These are phyloP conservation scores for Hozukius guyotensis DNA, from an alignment of 2,797 vertebrate genomes.

Conservation along the genomic window DNA sequence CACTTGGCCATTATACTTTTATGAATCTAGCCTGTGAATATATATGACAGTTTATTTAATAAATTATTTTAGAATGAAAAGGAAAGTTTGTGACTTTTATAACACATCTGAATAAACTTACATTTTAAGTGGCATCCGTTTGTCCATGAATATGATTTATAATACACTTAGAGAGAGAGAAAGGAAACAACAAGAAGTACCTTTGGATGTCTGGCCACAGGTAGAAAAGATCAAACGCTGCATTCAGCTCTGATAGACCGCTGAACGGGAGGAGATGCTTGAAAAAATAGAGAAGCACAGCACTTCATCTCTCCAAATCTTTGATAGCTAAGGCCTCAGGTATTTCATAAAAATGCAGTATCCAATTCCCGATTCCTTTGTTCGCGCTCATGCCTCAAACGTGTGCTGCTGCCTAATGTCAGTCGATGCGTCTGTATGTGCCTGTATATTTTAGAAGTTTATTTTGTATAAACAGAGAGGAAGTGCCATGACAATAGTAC, in stretches of 20 bases:
- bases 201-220: constrained; percentile 54
- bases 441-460: constrained; percentile 20
- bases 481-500: constrained; percentile 55
- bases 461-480: constrained; percentile 69
- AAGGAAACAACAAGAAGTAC: constrained; percentile 42
- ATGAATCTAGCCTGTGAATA: constrained; percentile 29
- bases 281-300: constrained; percentile 65
- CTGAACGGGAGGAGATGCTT: constrained; percentile 54
- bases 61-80: constrained; percentile 33
- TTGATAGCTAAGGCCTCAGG: constrained; percentile 81
- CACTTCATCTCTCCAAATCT: constrained; percentile 62
- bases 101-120: constrained; percentile 26
- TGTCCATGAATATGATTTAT: constrained; percentile 45
- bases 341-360: constrained; percentile 75
- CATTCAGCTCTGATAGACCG: constrained; percentile 41
- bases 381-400: constrained; percentile 50
- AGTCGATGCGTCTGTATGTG: constrained; percentile 25
- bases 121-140: constrained; percentile 49
- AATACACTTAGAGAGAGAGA: constrained; percentile 38
- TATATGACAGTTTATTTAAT: constrained; percentile 21
- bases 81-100: constrained; percentile 19
- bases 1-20: constrained; percentile 28
- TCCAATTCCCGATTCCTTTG: constrained; percentile 52
- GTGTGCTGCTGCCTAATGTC: constrained; percentile 46
- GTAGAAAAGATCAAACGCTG: constrained; percentile 60